phyloP scores from a whole-genome alignment of 2,888 invertebrate species.

The Pecten maximus region DNA sequence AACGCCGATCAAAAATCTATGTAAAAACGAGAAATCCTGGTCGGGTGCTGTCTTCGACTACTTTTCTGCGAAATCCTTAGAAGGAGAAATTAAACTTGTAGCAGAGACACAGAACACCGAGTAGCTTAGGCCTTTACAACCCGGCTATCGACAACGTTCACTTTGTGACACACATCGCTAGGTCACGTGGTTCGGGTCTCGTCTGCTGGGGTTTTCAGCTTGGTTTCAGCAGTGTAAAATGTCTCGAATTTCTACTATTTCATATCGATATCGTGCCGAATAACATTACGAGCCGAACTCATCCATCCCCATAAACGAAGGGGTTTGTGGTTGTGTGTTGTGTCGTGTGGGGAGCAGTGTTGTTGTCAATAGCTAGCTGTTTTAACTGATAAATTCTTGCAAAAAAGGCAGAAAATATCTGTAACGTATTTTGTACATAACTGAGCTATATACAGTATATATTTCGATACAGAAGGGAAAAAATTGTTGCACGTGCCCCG shows the following conservation, averaged over 20 bases:
- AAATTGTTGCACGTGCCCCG: too few relatives aligned
- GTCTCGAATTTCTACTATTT: constrained; percentile 33
- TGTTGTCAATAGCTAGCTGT: too few relatives aligned
- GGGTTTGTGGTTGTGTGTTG: neutral
- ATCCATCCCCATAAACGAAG: neutral
- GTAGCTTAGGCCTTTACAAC: neutral
- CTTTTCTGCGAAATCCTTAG: constrained; percentile 3
- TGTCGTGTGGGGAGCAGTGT: too few relatives aligned
- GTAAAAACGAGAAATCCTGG: neutral
- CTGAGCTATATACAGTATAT: too few relatives aligned
- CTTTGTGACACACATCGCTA: constrained; percentile 3
- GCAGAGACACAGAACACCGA: neutral
- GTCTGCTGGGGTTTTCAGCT: neutral
- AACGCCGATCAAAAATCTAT: neutral
- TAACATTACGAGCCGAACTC: neutral
- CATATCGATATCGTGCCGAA: constrained; percentile 5
- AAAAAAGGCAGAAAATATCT: too few relatives aligned
- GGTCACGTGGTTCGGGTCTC: constrained; percentile 21
- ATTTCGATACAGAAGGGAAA: too few relatives aligned
- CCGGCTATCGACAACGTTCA: constrained; percentile 1
- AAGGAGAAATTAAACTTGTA: neutral
- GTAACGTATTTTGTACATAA: too few relatives aligned
- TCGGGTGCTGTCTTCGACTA: neutral
- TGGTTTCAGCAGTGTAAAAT: neutral
- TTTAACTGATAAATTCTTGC: too few relatives aligned